Conservation (phyloP, 2,888 invertebrate species). For the Agrochola macilenta region DNA sequence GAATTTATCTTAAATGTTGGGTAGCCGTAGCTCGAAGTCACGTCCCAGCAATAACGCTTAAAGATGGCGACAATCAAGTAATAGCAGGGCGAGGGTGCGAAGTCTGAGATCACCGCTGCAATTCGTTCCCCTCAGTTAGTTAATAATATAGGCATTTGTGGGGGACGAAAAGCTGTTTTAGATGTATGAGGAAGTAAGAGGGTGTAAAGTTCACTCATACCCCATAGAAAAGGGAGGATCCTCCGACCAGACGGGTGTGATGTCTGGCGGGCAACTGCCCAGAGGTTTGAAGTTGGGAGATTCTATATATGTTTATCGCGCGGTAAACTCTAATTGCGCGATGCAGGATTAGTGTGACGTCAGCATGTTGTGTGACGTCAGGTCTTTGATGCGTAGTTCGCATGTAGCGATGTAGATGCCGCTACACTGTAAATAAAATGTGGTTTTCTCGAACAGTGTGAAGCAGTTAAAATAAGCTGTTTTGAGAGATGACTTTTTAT, state of each 20-base stretch:
- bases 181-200: no score
- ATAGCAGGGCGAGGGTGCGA: constrained; percentile 36
- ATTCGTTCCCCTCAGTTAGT: constrained; percentile 40
- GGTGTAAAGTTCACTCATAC: no score
- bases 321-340: no score
- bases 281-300: no score
- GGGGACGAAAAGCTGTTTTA: background rate
- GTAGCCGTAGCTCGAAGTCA: constrained; percentile 31
- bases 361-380: no score
- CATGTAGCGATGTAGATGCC: no score
- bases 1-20: constrained; percentile 12
- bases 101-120: constrained; percentile 39
- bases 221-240: no score
- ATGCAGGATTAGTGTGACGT: no score
- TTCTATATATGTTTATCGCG: no score
- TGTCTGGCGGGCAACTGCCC: no score
- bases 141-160: constrained; percentile 15
- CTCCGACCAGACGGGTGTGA: no score
- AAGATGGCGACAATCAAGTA: constrained; percentile 44
- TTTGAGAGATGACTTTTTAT: background rate
- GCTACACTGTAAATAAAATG: constrained; percentile 10
- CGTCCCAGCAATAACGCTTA: constrained; percentile 50
- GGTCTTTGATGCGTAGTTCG: no score
- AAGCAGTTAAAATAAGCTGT: constrained; percentile 6
- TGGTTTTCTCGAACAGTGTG: background rate